A percentile compares a stretch with the other conserved stretches of the same genome.
phyloP scores from a whole-genome alignment of 2,888 invertebrate species.

The Eremobia ochroleuca region DNA sequence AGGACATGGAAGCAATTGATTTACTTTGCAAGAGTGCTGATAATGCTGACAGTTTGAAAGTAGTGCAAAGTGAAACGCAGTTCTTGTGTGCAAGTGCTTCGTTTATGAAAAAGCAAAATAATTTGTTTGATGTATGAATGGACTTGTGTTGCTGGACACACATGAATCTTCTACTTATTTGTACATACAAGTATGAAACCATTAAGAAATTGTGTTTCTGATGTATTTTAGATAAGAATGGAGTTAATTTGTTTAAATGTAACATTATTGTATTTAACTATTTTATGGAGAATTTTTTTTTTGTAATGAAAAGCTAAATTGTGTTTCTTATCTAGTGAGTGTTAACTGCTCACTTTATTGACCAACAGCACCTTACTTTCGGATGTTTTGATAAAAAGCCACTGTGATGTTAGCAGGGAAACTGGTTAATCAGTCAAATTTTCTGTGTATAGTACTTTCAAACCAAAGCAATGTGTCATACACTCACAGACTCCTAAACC shows the following conservation, averaged over 20 bases:
- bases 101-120: constrained; percentile 71
- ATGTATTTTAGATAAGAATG: too few species aligned
- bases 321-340: background rate
- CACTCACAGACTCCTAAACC: background rate
- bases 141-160: constrained; percentile 33
- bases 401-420: background rate
- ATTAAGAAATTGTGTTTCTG: background rate
- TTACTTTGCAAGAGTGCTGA: constrained; percentile 77
- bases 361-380: background rate
- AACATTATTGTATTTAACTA: background rate
- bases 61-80: constrained; percentile 77
- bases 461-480: background rate
- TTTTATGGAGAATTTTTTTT: background rate
- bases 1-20: constrained; percentile 85
- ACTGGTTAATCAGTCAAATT: background rate
- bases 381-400: background rate
- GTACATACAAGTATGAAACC: background rate
- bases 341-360: background rate
- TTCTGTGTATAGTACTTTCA: background rate
- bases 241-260: background rate
- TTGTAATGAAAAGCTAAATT: background rate
- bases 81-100: constrained; percentile 82
- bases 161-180: constrained; percentile 4
- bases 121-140: constrained; percentile 58
- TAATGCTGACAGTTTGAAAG: constrained; percentile 72